A percentile compares a stretch with the other conserved stretches of the same genome.
Conservation (phyloP, 2,888 invertebrate species). For the Melanargia galathea region DNA sequence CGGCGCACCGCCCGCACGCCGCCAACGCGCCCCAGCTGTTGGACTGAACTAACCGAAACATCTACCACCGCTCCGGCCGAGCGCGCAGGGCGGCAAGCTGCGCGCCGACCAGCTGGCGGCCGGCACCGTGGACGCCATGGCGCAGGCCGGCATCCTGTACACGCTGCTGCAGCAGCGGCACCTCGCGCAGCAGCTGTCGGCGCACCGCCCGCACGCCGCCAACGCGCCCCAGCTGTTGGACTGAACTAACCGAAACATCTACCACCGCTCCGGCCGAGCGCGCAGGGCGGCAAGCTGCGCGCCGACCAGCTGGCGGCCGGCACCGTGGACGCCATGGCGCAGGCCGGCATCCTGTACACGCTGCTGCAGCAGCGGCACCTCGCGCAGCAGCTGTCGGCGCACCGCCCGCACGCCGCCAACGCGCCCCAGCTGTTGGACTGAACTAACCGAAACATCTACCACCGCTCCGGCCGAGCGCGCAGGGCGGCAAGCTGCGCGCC, state of each 20-base stretch:
- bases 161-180: conserved; percentile 88
- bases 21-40: conserved; percentile 32
- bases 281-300: conserved; percentile 77
- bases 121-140: conserved; percentile 97
- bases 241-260: no score
- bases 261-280: conserved; percentile 88
- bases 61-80: conserved; percentile 90
- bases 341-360: conserved; percentile 95
- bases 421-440: conserved; percentile 37
- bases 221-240: conserved; percentile 36
- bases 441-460: no score
- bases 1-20: conserved; percentile 47
- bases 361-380: conserved; percentile 86
- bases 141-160: conserved; percentile 95
- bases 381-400: conserved; percentile 62
- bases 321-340: conserved; percentile 97
- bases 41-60: no score
- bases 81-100: conserved; percentile 76
- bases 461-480: conserved; percentile 86
- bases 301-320: conserved; percentile 91
- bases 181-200: conserved; percentile 66
- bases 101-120: conserved; percentile 89
- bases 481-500: conserved; percentile 74
- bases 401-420: conserved; percentile 46
- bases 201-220: conserved; percentile 46